Evolutionary conservation across 2,797 vertebrate genomes (phyloP).

Genomic region (Brachyalestes nurse): DNA sequence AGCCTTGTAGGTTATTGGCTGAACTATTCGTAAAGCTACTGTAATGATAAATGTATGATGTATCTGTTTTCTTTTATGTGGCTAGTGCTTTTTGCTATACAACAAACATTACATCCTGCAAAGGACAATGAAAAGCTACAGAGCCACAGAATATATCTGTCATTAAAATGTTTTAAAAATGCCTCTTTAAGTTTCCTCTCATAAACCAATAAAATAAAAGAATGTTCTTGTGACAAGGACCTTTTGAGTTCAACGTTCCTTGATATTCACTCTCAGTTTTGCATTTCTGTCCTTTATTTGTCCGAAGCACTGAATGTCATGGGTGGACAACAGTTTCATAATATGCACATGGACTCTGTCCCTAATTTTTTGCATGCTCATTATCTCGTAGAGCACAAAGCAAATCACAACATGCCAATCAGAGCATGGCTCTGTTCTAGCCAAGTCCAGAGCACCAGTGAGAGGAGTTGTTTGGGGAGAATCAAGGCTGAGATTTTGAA

Average conservation of each 20-base stretch:
- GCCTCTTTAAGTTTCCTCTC: too few species aligned
- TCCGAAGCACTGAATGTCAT: constrained; percentile 26
- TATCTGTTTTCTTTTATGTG: not conserved
- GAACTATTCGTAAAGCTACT: not conserved
- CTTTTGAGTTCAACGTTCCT: not conserved
- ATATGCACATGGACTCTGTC: constrained; percentile 24
- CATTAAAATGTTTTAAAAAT: too few species aligned
- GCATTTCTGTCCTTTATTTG: constrained; percentile 37
- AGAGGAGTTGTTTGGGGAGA: not conserved
- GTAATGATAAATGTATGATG: not conserved
- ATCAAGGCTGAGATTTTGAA: not conserved
- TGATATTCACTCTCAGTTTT: constrained; percentile 16
- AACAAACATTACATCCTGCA: too few species aligned
- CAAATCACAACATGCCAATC: constrained; percentile 45
- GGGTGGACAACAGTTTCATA: constrained; percentile 1
- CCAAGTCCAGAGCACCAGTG: not conserved
- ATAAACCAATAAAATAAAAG: too few species aligned
- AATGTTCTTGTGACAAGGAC: not conserved
- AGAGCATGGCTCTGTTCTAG: constrained; percentile 11
- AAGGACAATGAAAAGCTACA: too few species aligned
- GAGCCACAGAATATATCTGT: too few species aligned
- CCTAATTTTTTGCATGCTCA: constrained; percentile 14
- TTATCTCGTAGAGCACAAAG: constrained; percentile 23
- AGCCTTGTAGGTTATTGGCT: not conserved
- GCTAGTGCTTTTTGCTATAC: too few species aligned